These are phyloP conservation scores for Corythornis madagascariensis DNA, from an alignment of 2,113 vertebrate species.

Conservation along the genomic window DNA sequence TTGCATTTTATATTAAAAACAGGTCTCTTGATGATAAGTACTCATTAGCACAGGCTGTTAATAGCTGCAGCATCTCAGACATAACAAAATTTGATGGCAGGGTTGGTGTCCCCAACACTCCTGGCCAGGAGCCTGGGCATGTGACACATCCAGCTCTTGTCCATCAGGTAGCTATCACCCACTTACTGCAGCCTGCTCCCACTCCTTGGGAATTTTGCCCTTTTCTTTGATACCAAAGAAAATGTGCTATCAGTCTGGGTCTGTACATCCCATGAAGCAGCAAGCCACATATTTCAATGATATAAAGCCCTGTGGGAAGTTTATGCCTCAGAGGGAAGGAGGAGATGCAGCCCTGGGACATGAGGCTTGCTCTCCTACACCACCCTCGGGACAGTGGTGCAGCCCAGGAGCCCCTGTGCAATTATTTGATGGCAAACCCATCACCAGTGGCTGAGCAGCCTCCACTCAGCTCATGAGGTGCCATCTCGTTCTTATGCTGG, in stretches of 20 bases:
- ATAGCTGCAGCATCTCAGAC: neutral
- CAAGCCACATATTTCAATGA: neutral
- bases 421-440: neutral
- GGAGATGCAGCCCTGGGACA: neutral
- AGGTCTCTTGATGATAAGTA: neutral
- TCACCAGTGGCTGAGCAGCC: neutral
- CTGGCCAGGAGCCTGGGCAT: neutral
- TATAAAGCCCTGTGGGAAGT: neutral
- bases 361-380: neutral
- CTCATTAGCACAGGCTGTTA: neutral
- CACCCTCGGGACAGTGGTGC: neutral
- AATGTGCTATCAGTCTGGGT: neutral
- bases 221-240: neutral
- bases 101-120: neutral
- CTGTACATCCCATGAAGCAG: neutral
- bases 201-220: neutral
- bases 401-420: neutral
- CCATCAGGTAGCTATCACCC: neutral
- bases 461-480: rapidly evolving
- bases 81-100: neutral
- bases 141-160: neutral
- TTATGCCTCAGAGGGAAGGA: neutral
- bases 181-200: neutral
- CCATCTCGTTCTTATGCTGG: rapidly evolving
- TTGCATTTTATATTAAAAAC: constrained; percentile 10